Evolutionary conservation across 2,888 invertebrate species (phyloP).

Genomic region (Dicyrtoma fusca): DNA sequence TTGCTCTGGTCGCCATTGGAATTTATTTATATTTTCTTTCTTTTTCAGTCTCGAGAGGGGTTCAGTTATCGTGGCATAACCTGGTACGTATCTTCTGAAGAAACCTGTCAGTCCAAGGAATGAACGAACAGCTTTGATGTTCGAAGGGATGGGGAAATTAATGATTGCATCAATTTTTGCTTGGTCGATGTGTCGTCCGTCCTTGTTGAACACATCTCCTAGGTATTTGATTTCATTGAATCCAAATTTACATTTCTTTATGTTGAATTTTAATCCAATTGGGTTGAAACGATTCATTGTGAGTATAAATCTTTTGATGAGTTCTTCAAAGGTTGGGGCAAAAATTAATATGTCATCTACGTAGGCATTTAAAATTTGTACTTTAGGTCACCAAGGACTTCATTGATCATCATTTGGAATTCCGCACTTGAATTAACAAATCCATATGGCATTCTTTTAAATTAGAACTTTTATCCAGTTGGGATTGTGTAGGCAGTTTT

Average conservation of each 20-base stretch:
- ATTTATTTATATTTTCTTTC: conserved; percentile 7
- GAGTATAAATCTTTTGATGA: conserved; percentile 52
- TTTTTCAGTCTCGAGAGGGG: conserved; percentile 18
- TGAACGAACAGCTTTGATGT: conserved; percentile 34
- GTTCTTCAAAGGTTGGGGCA: conserved; percentile 55
- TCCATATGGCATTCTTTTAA: not conserved
- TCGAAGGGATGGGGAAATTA: conserved; percentile 36
- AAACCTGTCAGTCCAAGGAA: conserved; percentile 45
- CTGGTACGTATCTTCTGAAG: conserved; percentile 36
- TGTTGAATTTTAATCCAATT: conserved; percentile 29
- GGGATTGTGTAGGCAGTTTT: conserved; percentile 26
- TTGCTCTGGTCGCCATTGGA: conserved; percentile 8
- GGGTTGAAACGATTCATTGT: conserved; percentile 4
- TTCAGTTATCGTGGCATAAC: conserved; percentile 11
- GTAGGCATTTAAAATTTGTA: too few relatives aligned
- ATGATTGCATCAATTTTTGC: conserved; percentile 38
- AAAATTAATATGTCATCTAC: conserved; percentile 40
- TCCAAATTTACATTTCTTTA: conserved; percentile 34
- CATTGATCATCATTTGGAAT: conserved; percentile 12
- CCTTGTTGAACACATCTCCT: conserved; percentile 17
- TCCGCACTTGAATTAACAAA: not conserved
- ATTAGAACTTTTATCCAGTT: conserved; percentile 13
- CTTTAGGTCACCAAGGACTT: not conserved
- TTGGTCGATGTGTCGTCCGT: conserved; percentile 29
- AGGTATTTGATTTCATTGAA: conserved; percentile 1